These are phyloP conservation scores for Microdon myrmicae DNA, from an alignment of 2,888 invertebrate genomes.

Conservation along the genomic window DNA sequence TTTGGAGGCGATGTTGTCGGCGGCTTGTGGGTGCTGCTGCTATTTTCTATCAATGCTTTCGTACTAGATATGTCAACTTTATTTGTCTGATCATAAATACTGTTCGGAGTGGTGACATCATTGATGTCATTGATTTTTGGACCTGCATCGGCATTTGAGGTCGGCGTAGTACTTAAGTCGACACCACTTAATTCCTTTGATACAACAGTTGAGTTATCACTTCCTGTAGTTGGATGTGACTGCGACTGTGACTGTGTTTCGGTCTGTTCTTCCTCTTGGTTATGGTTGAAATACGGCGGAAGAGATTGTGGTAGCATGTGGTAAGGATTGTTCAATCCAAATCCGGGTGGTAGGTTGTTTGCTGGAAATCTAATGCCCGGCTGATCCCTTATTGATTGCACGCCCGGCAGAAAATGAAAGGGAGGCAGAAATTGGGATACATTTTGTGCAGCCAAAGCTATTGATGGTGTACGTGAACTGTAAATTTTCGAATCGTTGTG, in stretches of 20 bases:
- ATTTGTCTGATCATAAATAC: constrained; percentile 5
- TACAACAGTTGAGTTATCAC: constrained; percentile 60
- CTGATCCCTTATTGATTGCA: constrained; percentile 62
- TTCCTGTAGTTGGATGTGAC: constrained; percentile 55
- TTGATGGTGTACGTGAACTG: constrained; percentile 61
- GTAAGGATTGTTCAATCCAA: constrained; percentile 57
- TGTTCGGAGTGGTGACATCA: constrained; percentile 39
- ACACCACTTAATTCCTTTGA: constrained; percentile 60
- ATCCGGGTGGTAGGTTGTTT: constrained; percentile 57
- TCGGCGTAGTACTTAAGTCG: constrained; percentile 55
- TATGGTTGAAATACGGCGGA: constrained; percentile 16
- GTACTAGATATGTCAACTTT: constrained; percentile 1
- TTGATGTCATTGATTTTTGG: constrained; percentile 36
- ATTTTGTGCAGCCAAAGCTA: constrained; percentile 61
- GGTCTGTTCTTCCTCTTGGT: constrained; percentile 18
- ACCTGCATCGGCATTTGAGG: constrained; percentile 55
- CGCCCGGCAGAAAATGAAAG: constrained; percentile 64
- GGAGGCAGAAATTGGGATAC: constrained; percentile 63
- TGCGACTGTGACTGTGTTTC: constrained; percentile 58
- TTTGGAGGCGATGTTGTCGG: too few species aligned
- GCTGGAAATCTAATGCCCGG: constrained; percentile 57
- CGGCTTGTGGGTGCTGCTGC: constrained; percentile 5
- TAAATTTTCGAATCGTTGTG: constrained; percentile 55
- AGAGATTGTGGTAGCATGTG: constrained; percentile 26
- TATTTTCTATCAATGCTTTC: constrained; percentile 17